phyloP scores from a whole-genome alignment of 1,140 invertebrate species.

The Drusus annulatus region DNA sequence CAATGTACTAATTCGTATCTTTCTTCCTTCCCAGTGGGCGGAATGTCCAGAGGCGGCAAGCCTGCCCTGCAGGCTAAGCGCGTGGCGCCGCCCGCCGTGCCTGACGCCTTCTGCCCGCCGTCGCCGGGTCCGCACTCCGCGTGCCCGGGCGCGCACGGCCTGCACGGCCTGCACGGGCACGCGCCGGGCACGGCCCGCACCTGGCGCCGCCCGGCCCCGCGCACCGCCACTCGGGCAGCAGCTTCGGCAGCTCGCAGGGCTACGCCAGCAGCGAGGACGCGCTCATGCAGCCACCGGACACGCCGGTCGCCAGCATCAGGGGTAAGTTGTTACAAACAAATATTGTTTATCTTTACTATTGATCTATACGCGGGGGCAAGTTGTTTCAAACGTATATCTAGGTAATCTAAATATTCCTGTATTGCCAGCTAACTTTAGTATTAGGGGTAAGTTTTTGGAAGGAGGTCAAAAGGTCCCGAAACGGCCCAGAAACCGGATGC shows the following conservation, averaged over 20 bases:
- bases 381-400: too few species aligned
- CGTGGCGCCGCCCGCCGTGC: slow-evolving; percentile 86
- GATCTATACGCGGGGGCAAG: too few species aligned
- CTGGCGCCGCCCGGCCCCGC: slow-evolving; percentile 63
- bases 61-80: slow-evolving; percentile 84
- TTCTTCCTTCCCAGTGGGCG: slow-evolving; percentile 77
- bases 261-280: slow-evolving; percentile 83
- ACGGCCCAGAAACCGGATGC: too few species aligned
- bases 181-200: slow-evolving; percentile 62
- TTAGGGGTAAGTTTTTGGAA: too few species aligned
- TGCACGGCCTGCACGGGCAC: slow-evolving; percentile 61
- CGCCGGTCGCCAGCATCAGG: slow-evolving; percentile 67
- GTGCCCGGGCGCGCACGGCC: slow-evolving; percentile 59
- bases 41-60: slow-evolving; percentile 84
- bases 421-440: too few species aligned
- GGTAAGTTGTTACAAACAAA: slow-evolving; percentile 62
- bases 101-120: slow-evolving; percentile 73
- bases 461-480: too few species aligned
- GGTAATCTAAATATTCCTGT: too few species aligned
- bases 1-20: not conserved
- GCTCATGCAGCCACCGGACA: slow-evolving; percentile 69
- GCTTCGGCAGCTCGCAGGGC: slow-evolving; percentile 80
- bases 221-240: slow-evolving; percentile 82
- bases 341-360: too few species aligned
- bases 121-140: slow-evolving; percentile 63